Conservation (phyloP, 2,797 vertebrate genomes). For the Kryptopterus vitreolus region DNA sequence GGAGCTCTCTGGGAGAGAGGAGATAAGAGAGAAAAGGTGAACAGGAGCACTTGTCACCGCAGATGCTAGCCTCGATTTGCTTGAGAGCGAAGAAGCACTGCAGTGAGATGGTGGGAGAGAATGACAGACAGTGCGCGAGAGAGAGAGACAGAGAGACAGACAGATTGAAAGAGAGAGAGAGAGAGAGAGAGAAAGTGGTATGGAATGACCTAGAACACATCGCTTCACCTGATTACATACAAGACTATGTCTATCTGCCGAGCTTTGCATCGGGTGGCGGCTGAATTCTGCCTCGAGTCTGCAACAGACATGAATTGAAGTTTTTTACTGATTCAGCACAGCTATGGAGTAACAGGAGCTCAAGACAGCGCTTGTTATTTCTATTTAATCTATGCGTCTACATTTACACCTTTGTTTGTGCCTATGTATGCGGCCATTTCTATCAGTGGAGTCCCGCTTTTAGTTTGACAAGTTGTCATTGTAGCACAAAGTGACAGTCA, state of each 20-base stretch:
- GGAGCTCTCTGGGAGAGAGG: conserved; percentile 73
- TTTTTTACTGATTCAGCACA: not conserved
- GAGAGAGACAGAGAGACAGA: not conserved
- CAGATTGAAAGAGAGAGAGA: conserved; percentile 9
- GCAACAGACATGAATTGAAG: not conserved
- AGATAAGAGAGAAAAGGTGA: conserved; percentile 87
- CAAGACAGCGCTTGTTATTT: conserved; percentile 29
- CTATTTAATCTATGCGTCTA: conserved; percentile 42
- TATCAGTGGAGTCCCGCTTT: conserved; percentile 30
- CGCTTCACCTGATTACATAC: conserved; percentile 8
- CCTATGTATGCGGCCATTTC: conserved; percentile 16
- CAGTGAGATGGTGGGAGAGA: conserved; percentile 2
- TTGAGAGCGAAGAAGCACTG: conserved; percentile 50
- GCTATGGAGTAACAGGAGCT: not conserved
- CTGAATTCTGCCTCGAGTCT: not conserved
- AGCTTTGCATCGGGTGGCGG: not conserved
- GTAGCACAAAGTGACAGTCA: conserved; percentile 48
- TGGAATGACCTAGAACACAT: conserved; percentile 16
- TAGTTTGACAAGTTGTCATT: conserved; percentile 46
- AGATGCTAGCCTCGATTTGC: conserved; percentile 79
- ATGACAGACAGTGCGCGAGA: not conserved
- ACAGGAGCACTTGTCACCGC: conserved; percentile 81
- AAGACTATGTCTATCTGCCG: conserved; percentile 11
- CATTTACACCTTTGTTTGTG: conserved; percentile 32
- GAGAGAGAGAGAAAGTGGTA: not conserved